phyloP scores from a whole-genome alignment of 2,888 invertebrate species.

The Amphipoea oculea region DNA sequence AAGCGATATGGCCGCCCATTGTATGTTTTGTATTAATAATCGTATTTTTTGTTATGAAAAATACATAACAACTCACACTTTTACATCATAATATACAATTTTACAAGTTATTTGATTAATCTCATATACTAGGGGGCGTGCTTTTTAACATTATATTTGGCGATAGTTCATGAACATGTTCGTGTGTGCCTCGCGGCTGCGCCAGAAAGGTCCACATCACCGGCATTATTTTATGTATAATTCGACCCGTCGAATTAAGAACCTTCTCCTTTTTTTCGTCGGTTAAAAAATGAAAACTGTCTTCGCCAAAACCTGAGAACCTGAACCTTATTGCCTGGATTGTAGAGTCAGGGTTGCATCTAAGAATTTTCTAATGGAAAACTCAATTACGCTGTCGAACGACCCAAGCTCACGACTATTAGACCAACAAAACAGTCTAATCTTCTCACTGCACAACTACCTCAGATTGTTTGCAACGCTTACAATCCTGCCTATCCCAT shows the following conservation, averaged over 20 bases:
- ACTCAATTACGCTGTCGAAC: background rate
- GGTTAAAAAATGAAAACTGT: background rate
- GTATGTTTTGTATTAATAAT: too few relatives aligned
- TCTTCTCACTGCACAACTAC: background rate
- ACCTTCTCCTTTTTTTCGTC: background rate
- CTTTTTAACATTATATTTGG: background rate
- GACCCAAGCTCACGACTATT: background rate
- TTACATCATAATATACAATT: too few relatives aligned
- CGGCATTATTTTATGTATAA: background rate
- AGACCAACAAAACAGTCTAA: background rate
- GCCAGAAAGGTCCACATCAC: background rate
- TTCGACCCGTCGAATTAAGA: background rate
- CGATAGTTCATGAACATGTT: background rate
- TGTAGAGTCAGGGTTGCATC: background rate
- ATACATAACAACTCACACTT: background rate
- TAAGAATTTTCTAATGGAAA: background rate
- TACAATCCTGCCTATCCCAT: slow-evolving; percentile 20
- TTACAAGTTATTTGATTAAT: too few relatives aligned
- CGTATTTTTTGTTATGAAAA: too few relatives aligned
- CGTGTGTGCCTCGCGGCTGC: background rate
- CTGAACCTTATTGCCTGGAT: background rate
- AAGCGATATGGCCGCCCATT: too few relatives aligned
- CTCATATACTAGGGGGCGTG: too few relatives aligned
- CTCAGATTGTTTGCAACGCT: background rate
- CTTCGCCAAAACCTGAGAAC: background rate